Conservation (phyloP, 2,113 vertebrate genomes). For the Rutilus rutilus region DNA sequence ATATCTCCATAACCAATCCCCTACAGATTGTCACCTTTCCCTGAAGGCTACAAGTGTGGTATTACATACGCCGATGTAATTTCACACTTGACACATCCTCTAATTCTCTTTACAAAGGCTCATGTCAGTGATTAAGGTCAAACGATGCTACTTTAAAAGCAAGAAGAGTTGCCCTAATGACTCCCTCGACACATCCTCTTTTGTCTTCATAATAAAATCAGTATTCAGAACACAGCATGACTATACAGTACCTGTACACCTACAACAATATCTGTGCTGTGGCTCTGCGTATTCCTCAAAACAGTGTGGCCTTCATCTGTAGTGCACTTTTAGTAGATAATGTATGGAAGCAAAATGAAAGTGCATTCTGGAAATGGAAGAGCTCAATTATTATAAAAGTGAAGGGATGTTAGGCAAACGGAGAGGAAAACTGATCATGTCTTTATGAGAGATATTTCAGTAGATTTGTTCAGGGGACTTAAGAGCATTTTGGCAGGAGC, state of each 20-base stretch:
- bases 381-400: conserved; percentile 12
- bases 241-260: not conserved
- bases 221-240: conserved; percentile 18
- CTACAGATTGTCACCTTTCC: not conserved
- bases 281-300: not conserved
- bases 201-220: conserved; percentile 14
- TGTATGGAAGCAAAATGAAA: conserved; percentile 12
- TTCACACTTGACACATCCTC: conserved; percentile 39
- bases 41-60: conserved; percentile 17
- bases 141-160: conserved; percentile 18
- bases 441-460: conserved; percentile 10
- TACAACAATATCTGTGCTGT: not conserved
- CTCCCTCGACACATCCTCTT: not conserved
- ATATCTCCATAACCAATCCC: not conserved
- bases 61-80: conserved; percentile 10
- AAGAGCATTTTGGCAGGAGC: conserved; percentile 22
- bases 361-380: conserved; percentile 4
- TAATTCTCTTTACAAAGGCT: conserved; percentile 33
- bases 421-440: not conserved
- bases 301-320: not conserved
- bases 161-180: conserved; percentile 17
- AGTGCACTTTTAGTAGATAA: not conserved
- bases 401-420: not conserved
- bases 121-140: conserved; percentile 44
- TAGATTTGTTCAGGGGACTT: conserved; percentile 27